Evolutionary conservation across 1,140 invertebrate genomes (phyloP), one percentile per base, ranked within the genome.

Genomic region (Drosophila elegans): DNA sequence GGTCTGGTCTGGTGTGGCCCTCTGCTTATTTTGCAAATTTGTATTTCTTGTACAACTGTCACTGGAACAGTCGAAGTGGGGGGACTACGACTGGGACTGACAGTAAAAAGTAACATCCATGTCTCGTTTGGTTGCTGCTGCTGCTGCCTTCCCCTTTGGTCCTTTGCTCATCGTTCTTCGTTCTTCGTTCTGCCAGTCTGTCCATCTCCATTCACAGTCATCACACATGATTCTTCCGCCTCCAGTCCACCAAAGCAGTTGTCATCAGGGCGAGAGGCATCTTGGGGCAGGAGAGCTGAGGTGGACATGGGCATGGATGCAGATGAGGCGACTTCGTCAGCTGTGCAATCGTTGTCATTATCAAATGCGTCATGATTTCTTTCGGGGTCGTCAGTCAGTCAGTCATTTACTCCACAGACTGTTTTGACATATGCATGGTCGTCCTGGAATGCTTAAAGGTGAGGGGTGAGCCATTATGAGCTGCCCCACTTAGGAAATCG

Each of bases 21-120:
- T 80, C 62, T 88, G 84, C 84, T 88, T 88, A 88, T 89, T 84
- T 90, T 88, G 84, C 84, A 88, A 88, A 88, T 88, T 88, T 88
- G 77, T 84, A 88, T 88, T 88, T 88, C 84, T 88, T 88, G 85
- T 88, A 88, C 84, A 89, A 88, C 84, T 88, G 84, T 88, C 84
- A 84, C 51, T 64, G 84, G 48, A 41, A 74, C 13, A 53, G 57
- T 32, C 54, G 59, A 25, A 32, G 46, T 32, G 61, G 48, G 49
- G 63, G 49, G 12, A 49, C 42, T 38, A n/a, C 44, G 44, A 25
- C 39, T 56, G 46, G 55, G 75, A 55, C 68, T 61, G 67, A 52
- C 66, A 78, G 68, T 75, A 74, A 78, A 89, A 89, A 88, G 83
- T 74, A 82, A 79, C 79, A 78, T 83, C 63, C 71, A 53, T 69